Base-by-base conservation (phyloP, 2,113 vertebrate species). In the Phasianus colchicus region DNA sequence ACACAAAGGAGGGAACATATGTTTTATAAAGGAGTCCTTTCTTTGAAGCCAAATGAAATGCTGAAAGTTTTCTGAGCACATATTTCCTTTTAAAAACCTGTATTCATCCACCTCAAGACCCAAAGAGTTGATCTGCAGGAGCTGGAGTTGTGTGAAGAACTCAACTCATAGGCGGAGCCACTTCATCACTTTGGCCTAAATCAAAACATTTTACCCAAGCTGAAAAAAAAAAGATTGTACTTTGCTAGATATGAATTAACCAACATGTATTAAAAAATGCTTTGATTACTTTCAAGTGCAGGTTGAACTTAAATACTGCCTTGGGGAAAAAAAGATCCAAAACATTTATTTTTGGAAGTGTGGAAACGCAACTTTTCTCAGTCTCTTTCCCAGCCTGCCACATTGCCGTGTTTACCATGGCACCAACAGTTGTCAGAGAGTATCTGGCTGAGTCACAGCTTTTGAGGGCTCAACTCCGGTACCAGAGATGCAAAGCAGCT, bases 381-480 rank as follows among this genome's bases (percentile, higher is more conserved):
- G 96, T 3, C 83, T 64, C 86, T 81, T 65, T 88, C 47, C 86
- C 93, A 96, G 88, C 92, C 92, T 95, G 95, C 93, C 92, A 91
- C 61, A 20, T 90, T 96, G 83, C 96, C 95, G 58, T 96, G 95
- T 96, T 96, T 96, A 96, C 96, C 93, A 57, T 2, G 4, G 86
- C 47, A 2, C 96, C 94, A 90, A 93, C 95, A 96, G 96, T 96
- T 96, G 96, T 96, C 96, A 93, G 90, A 95, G 95, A 96, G 90
- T 96, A 96, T 95, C 96, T 95, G 95, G 90, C 92, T 96, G 96
- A 96, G 95, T 95, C 95, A 96, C 96, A 96, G 96, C 86, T 96
- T 94, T 93, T 82, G 92, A 30, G 90, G 92, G 93, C 90, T 96
- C 52, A 2, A 30, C 93, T 96, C 83, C 0, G 83, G 88, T 92